Evolutionary conservation across 2,113 vertebrate genomes (phyloP), one percentile per base, ranked within the genome.

Genomic region (Callocephalon fimbriatum): DNA sequence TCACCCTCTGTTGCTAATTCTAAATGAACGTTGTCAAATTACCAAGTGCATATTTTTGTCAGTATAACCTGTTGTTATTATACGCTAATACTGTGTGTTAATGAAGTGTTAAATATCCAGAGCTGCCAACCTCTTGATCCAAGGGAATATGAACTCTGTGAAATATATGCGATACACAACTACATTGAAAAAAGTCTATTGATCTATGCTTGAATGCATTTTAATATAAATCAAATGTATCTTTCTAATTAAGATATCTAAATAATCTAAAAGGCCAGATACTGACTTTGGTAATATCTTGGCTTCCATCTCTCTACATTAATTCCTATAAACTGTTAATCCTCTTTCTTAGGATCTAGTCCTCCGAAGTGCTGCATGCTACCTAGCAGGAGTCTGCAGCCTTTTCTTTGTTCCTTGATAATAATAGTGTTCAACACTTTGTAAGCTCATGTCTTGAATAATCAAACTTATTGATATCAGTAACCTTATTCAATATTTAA

Each of bases 401-500:
- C 26, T 85, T 71, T 73, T 68, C 50, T 91, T 88, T 79, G 25
- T 53, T 32, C 53, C 66, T 88, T 79, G 78, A n/a, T 70, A 90
- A 91, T 67, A 91, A 93, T 23, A 88, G 50, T 10, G 15, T 79
- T 90, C 75, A 83, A 53, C 82, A 81, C 51, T 93, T 74, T 7
- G 50, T 77, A 94, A 95, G 72, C 92, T 88, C 86, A 61, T 27
- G 90, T 92, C 95, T 92, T 88, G 79, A 94, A 90, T 95, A 97
- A 95, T 95, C 92, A 90, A 86, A 91, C 75, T 94, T 96, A 84
- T 77, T 93, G 93, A 84, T 91, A 96, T 94, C 84, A 75, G 80
- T 93, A 88, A 83, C 88, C 56, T 95, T 97, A 95, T 92, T 97
- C 97, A 94, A 97, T 96, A 97, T 97, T 97, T 96, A 97, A 96